phyloP scores from a whole-genome alignment of 2,113 vertebrate genomes.

The Mobula hypostoma region DNA sequence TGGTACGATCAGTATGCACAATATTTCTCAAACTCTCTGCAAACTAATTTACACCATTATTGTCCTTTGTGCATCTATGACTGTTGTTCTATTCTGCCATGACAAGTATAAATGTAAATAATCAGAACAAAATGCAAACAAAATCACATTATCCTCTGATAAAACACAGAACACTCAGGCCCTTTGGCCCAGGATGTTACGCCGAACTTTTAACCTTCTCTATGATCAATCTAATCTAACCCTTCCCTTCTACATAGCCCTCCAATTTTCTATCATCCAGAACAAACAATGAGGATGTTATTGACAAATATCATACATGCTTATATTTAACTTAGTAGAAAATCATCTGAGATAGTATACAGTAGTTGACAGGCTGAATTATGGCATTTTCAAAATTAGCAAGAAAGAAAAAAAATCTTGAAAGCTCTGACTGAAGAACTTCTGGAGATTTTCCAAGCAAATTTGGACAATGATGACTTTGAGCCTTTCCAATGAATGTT shows the following conservation, averaged over 20 bases:
- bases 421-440: constrained; percentile 47
- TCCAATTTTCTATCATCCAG: no score
- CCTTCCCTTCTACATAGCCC: no score
- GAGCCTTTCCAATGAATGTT: constrained; percentile 49
- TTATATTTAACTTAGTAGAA: constrained; percentile 45
- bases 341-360: constrained; percentile 49
- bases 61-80: background rate
- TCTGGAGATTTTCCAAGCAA: constrained; percentile 50
- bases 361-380: constrained; percentile 50
- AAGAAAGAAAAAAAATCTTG: constrained; percentile 44
- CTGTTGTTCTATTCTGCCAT: no score
- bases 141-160: background rate
- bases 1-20: no score
- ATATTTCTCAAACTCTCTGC: background rate
- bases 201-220: no score
- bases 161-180: no score
- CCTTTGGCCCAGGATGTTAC: no score
- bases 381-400: constrained; percentile 42
- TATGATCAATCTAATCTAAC: no score
- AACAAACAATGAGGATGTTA: background rate
- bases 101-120: no score
- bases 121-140: background rate
- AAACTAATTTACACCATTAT: background rate
- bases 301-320: background rate
- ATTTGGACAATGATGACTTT: constrained; percentile 57